Percentiles rank a stretch among this genome's conserved stretches.
Conservation (phyloP, 2,797 vertebrate species). For the Aplochiton taeniatus region DNA sequence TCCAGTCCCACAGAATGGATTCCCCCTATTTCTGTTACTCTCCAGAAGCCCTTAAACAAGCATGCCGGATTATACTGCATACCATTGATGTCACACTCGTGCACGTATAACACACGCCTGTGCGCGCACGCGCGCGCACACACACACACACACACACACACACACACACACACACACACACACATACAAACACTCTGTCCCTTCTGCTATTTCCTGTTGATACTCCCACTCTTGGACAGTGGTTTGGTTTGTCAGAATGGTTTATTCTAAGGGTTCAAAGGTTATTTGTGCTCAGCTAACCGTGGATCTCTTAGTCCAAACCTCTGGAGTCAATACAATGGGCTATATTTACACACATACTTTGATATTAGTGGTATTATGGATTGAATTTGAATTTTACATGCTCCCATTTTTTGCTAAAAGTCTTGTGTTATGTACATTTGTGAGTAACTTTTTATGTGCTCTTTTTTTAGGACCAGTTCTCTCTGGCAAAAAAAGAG, state of each 20-base stretch:
- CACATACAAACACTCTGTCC: slow-evolving; percentile 18
- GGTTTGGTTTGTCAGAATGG: slow-evolving; percentile 9
- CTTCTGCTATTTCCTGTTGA: slow-evolving; percentile 60
- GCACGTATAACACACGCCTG: no score
- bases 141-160: slow-evolving; percentile 30
- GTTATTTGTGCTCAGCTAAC: slow-evolving; percentile 26
- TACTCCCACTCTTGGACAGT: slow-evolving; percentile 29
- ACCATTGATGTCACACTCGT: slow-evolving; percentile 46
- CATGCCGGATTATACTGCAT: slow-evolving; percentile 59
- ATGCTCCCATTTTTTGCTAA: no score
- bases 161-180: slow-evolving; percentile 33
- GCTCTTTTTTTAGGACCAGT: no score
- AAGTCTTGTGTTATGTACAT: no score
- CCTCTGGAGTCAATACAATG: not conserved
- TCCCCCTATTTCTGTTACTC: slow-evolving; percentile 45
- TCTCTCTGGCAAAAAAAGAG: no score
- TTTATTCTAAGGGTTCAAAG: slow-evolving; percentile 27
- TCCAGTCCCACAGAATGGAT: slow-evolving; percentile 30
- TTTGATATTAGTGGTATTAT: no score
- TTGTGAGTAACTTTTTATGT: no score
- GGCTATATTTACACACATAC: not conserved
- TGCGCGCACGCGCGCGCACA: no score
- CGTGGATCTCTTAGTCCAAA: slow-evolving; percentile 8
- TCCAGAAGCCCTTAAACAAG: slow-evolving; percentile 55
- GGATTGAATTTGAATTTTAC: no score